Conservation (phyloP, 2,113 vertebrate genomes). For the Odontesthes bonariensis region DNA sequence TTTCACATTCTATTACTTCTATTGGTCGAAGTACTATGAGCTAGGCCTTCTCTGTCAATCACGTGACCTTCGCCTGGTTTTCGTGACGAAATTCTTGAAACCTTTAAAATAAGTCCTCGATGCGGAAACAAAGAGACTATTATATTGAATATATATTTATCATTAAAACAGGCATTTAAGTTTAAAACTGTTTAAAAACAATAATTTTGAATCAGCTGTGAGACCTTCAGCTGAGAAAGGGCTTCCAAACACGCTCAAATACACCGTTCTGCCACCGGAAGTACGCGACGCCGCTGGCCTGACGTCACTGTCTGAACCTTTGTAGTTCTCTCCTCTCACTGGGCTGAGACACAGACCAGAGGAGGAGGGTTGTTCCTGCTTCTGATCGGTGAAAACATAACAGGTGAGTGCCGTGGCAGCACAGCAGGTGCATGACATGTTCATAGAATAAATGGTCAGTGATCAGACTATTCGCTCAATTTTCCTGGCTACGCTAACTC, state of each 20-base stretch:
- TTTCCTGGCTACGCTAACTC: accelerated
- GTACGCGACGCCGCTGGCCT: background rate
- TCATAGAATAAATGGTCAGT: background rate
- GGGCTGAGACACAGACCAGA: background rate
- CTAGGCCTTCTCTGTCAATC: background rate
- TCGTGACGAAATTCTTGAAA: background rate
- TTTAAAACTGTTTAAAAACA: background rate
- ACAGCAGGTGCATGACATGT: background rate
- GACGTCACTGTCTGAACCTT: background rate
- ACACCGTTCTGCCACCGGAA: background rate
- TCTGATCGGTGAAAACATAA: background rate
- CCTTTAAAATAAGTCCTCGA: background rate
- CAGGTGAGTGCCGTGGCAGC: slow-evolving; percentile 24
- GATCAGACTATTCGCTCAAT: too few relatives aligned
- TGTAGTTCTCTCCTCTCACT: accelerated
- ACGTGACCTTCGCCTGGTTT: background rate
- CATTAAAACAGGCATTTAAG: background rate
- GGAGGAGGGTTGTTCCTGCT: slow-evolving; percentile 1
- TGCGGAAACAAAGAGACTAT: background rate
- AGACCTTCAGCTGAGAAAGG: background rate
- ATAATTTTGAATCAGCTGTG: background rate
- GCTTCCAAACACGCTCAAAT: too few relatives aligned
- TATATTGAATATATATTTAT: background rate
- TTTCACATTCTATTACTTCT: too few relatives aligned
- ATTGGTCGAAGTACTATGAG: too few relatives aligned